Base-by-base conservation (phyloP, 2,888 invertebrate genomes). In the Griposia aprilina region DNA sequence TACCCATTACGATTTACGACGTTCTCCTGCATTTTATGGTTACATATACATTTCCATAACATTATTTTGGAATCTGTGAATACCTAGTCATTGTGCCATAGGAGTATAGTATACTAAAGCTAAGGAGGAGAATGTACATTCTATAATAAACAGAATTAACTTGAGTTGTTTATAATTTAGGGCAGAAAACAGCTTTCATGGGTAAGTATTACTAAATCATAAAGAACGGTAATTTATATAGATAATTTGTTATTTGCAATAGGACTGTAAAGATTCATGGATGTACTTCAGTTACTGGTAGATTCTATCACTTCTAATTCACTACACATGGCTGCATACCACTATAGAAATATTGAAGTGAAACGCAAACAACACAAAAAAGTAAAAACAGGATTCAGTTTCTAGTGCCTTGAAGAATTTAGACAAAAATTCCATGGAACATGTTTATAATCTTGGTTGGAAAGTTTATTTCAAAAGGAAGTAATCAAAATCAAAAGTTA, bases 1-100 rank as follows among this genome's bases (percentile, higher is more conserved):
- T 68, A 41, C 30, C 26, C n/a, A 48, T 68, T 59, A 76, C 36
- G 50, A 55, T 76, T 86, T 67, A 65, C 36, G 75, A 79, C 26
- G 48, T 6, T 74, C 23, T 68, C 48, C 55, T 70, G 41, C 15
- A 68, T 60, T 78, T 68, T 30, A 74, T 23, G 65, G 6, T 74
- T 45, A 26, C n/a, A 26, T 26, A 52, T 26, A 52, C 36, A 45
- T 57, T 78, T 81, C 66, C 50, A 48, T 20, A 82, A 59, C 26
- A 82, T 73, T 0, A 63, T 74, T 74, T 74, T 81, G 8, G 23
- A 63, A 50, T 62, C n/a, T 0, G 13, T 62, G 81, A 45, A 30
- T 45, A 36, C 30, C 30, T 36, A 36, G 45, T 55, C 48, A 55
- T 13, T 57, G n/a, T 30, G n/a, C 41, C 30, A 15, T 48, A 41